These are phyloP conservation scores for Xenus cinereus DNA, from an alignment of 2,113 vertebrate species.

Conservation along the genomic window DNA sequence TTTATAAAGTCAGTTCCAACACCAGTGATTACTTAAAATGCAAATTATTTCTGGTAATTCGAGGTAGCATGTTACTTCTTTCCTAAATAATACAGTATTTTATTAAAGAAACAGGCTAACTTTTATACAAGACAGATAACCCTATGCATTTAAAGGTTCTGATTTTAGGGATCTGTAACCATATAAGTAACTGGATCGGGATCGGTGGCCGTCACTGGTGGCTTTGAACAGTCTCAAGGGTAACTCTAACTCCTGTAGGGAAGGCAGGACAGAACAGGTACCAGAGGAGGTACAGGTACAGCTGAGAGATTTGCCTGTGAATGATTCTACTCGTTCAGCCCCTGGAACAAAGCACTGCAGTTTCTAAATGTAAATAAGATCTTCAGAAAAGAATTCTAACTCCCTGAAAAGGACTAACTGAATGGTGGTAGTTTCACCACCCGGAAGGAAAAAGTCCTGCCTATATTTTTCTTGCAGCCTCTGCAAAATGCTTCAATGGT, in stretches of 20 bases:
- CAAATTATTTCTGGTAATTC: neutral
- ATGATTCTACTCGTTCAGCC: neutral
- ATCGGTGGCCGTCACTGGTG: neutral
- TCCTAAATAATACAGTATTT: neutral
- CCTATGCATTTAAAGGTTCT: neutral
- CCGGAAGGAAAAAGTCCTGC: neutral
- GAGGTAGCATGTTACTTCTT: neutral
- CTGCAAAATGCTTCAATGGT: neutral
- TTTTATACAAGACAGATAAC: neutral
- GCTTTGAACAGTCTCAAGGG: neutral
- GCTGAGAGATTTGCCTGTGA: neutral
- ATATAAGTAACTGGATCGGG: neutral
- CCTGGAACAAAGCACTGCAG: neutral
- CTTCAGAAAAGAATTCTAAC: neutral
- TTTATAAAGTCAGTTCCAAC: constrained; percentile 30
- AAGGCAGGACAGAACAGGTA: neutral
- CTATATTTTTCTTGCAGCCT: neutral
- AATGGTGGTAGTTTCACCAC: neutral
- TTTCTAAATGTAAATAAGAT: neutral
- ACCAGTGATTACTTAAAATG: constrained; percentile 32
- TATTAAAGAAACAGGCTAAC: neutral
- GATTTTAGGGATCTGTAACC: neutral
- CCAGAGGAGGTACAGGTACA: rapidly evolving
- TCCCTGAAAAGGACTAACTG: neutral
- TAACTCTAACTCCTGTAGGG: neutral